Conservation (phyloP, 2,888 invertebrate genomes). For the Erynnis tages region DNA sequence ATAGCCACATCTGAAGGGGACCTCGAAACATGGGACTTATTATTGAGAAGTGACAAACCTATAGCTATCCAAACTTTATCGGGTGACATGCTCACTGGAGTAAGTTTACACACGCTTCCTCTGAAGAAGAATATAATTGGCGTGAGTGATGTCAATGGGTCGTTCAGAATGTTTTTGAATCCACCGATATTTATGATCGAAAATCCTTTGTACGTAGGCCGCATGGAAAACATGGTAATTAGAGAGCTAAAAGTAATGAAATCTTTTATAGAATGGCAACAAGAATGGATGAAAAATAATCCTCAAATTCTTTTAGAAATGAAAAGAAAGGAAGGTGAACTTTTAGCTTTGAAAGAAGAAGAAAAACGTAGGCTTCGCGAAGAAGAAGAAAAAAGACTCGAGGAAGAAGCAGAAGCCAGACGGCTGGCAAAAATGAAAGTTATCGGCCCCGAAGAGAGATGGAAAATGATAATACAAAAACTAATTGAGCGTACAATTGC, state of each 20-base stretch:
- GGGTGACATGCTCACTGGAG: slow-evolving; percentile 83
- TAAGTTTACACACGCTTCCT: slow-evolving; percentile 81
- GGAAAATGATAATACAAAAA: slow-evolving; percentile 84
- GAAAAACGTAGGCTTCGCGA: slow-evolving; percentile 61
- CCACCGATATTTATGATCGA: slow-evolving; percentile 78
- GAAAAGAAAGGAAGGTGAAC: slow-evolving; percentile 62
- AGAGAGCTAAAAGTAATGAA: slow-evolving; percentile 78
- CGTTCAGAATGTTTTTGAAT: slow-evolving; percentile 83
- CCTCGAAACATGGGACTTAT: slow-evolving; percentile 91
- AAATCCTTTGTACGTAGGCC: slow-evolving; percentile 59
- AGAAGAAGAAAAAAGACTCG: slow-evolving; percentile 69
- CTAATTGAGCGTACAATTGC: slow-evolving; percentile 84
- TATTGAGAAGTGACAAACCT: slow-evolving; percentile 85
- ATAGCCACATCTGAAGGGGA: slow-evolving; percentile 87
- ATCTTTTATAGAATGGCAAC: slow-evolving; percentile 82
- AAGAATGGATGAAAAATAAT: slow-evolving; percentile 76
- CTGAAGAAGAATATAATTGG: slow-evolving; percentile 83
- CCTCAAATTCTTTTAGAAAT: slow-evolving; percentile 62
- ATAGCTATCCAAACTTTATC: slow-evolving; percentile 85
- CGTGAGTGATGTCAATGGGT: slow-evolving; percentile 85
- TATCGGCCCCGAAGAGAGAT: slow-evolving; percentile 76
- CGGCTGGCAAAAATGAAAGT: slow-evolving; percentile 62
- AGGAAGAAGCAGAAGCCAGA: slow-evolving; percentile 75
- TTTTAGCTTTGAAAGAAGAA: slow-evolving; percentile 68
- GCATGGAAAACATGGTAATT: slow-evolving; percentile 70